Base-by-base conservation (phyloP, 2,797 vertebrate species). In the Lithobates pipiens region DNA sequence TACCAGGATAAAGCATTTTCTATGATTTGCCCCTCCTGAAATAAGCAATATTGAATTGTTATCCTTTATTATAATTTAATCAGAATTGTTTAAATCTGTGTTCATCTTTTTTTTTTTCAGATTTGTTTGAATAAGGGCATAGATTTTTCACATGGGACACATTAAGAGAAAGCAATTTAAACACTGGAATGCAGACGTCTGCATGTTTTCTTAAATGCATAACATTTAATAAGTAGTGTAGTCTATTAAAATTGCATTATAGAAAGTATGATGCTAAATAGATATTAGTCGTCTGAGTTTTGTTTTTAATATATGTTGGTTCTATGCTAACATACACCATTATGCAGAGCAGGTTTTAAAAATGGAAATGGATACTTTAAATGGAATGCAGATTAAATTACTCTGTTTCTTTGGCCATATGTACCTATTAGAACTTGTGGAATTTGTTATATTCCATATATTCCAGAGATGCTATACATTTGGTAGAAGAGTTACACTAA, bases 101-200 rank as follows among this genome's bases (percentile, higher is more conserved):
- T 29, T 25, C 5, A 32, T 69, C 21, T 61, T 50, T 70, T 80
- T 69, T 36, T 36, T 36, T 36, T 36, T 0, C 10, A 50, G 42
- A 27, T 70, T 42, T 27, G 57, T 67, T 77, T 63, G 16, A 65
- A 32, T 32, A 0, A 9, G 39, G 27, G 27, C 10, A 70, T 34
- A 46, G 34, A 80, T 46, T 29, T 67, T 21, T 68, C 42, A 65
- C 77, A 80, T 80, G 77, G 77, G 65, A 70, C 42, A 69, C 65
- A 50, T 80, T 29, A 78, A 42, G 61, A 25, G 16, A 50, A 50
- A 29, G 77, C 21, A n/a, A 44, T 73, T 73, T 46, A 73, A 44
- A 44, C 23, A 25, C 23, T 73, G n/a, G 71, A 73, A 42, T 44
- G 36, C 36, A 73, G 71, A 46, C 36, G 71, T 44, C 39, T 44